Percentiles rank a stretch among this genome's conserved stretches.
phyloP scores from a whole-genome alignment of 2,113 vertebrate genomes.

The Amblyopsis rosae region DNA sequence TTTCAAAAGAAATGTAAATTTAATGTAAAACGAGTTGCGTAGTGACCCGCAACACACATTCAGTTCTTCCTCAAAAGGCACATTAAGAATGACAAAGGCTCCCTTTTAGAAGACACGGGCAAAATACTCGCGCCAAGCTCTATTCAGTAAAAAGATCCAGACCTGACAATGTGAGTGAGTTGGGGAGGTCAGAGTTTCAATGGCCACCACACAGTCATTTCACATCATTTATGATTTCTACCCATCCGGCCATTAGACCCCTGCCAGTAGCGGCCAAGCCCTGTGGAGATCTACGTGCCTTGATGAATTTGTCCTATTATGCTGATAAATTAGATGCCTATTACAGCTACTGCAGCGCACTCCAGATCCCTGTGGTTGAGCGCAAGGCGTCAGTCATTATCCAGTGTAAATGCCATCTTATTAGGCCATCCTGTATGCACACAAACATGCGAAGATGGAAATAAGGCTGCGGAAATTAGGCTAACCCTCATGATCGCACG shows the following conservation, averaged over 20 bases:
- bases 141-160: neutral
- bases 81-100: slow-evolving; percentile 13
- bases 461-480: slow-evolving; percentile 45
- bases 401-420: slow-evolving; percentile 52
- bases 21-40: neutral
- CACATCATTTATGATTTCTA: slow-evolving; percentile 43
- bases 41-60: slow-evolving; percentile 25
- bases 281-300: slow-evolving; percentile 57
- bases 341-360: slow-evolving; percentile 28
- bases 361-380: slow-evolving; percentile 40
- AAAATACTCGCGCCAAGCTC: neutral
- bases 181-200: slow-evolving; percentile 24
- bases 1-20: slow-evolving; percentile 9
- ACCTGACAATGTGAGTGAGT: neutral
- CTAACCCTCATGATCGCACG: slow-evolving; percentile 20
- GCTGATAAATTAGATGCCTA: slow-evolving; percentile 65
- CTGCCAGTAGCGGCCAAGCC: slow-evolving; percentile 43
- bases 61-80: slow-evolving; percentile 21
- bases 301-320: slow-evolving; percentile 71
- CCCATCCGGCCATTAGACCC: slow-evolving; percentile 64
- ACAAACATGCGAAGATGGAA: slow-evolving; percentile 23
- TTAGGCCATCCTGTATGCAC: slow-evolving; percentile 36
- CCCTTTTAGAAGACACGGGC: neutral
- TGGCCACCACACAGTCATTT: slow-evolving; percentile 33
- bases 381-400: slow-evolving; percentile 55